A percentile compares a stretch with the other conserved stretches of the same genome.
Conservation (phyloP, 2,797 vertebrate species). For the Macropus fuliginosus region DNA sequence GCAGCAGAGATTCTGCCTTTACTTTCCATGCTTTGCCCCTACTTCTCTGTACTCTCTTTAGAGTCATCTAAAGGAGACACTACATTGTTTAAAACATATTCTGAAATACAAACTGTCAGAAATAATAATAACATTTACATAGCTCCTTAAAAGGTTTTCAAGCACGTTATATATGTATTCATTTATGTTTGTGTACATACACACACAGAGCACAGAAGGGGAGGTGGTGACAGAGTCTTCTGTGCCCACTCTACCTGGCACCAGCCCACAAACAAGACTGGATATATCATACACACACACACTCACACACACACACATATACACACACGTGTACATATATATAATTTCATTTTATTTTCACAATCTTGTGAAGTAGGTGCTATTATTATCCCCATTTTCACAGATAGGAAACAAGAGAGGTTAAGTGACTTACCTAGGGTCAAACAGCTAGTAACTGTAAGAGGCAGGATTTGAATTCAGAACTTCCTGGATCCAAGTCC, state of each 20-base stretch:
- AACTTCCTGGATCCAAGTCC: background rate
- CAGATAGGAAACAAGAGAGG: constrained; percentile 18
- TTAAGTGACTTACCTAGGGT: background rate
- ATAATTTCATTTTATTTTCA: background rate
- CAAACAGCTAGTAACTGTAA: background rate
- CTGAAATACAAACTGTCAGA: background rate
- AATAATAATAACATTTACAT: background rate
- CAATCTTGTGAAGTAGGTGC: background rate
- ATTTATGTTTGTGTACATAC: background rate
- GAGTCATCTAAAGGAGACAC: background rate
- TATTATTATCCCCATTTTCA: constrained; percentile 9
- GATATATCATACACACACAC: too few species aligned
- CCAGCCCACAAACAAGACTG: background rate
- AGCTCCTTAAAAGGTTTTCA: background rate
- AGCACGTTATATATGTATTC: background rate
- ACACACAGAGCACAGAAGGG: background rate
- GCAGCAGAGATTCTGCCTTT: background rate
- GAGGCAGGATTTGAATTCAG: background rate
- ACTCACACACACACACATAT: too few species aligned
- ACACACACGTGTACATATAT: background rate
- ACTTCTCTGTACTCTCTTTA: background rate
- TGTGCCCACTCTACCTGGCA: background rate
- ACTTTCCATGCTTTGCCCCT: background rate
- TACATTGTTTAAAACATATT: background rate
- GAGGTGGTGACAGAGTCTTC: background rate